Base-by-base conservation (phyloP, 2,888 invertebrate genomes). In the Tuberolachnus salignus region DNA sequence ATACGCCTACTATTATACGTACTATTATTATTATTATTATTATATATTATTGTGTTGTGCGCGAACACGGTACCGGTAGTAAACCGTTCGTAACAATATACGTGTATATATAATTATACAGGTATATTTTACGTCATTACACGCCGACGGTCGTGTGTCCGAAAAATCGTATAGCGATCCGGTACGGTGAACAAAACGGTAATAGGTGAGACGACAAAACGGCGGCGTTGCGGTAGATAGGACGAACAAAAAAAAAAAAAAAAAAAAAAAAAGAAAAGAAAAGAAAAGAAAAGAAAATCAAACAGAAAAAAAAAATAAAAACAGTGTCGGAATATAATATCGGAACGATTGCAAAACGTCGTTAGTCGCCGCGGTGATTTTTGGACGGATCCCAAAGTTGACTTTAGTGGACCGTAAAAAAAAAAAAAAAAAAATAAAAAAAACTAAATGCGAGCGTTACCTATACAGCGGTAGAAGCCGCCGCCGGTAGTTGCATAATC, bases 351-450 rank as follows among this genome's bases (percentile, higher is more conserved):
- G 70, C 70, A 16, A 70, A 70, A 69, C 61, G 61, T 19, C 16
- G 11, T 8, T 16, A 10, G 57, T 6, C 44, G 42, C 19, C 11
- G 26, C 34, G 34, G 3, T 49, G n/a, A 4, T 1, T 53, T 71
- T 66, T 71, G 71, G 71, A 59, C 57, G 71, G 57, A 44, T 71
- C 46, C 71, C 71, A 71, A 71, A 59, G 70, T 42, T 21, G 57
- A 23, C 70, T 44, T 23, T 23, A 1, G 57, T 9, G 57, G 57
- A 57, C 57, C 42, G 55, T 70, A 21, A 44, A 55, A 59, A 59
- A 3, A 6, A 34, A 6, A 34, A n/a, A n/a, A n/a, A n/a, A n/a
- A n/a, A n/a, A n/a, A n/a, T n/a, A n/a, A n/a, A n/a, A n/a, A n/a
- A n/a, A n/a, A n/a, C n/a, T n/a, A n/a, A n/a, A n/a, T n/a, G n/a